Evolutionary conservation across 2,797 vertebrate species (phyloP).

Genomic region (Aratinga solstitialis): DNA sequence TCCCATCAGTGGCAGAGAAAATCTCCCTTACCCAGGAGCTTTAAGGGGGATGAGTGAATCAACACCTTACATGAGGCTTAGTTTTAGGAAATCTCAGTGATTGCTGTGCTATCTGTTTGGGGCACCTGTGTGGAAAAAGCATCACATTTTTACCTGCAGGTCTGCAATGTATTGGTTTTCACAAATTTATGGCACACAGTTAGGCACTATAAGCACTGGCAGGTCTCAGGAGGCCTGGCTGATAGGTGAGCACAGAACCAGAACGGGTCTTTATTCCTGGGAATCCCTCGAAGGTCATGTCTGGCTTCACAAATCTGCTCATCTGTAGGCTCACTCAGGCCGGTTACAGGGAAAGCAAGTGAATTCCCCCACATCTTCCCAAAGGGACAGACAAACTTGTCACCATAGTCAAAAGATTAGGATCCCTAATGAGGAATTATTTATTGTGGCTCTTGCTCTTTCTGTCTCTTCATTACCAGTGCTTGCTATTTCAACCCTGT

Average conservation of each 20-base stretch:
- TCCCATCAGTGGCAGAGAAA: not conserved
- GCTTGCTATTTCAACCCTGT: not conserved
- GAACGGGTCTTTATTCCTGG: not conserved
- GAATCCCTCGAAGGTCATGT: not conserved
- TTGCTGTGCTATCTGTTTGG: not conserved
- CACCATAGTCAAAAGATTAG: not conserved
- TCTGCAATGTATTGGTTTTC: not conserved
- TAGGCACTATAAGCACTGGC: not conserved
- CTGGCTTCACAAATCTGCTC: fast-evolving
- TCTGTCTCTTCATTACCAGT: not conserved
- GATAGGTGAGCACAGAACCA: not conserved
- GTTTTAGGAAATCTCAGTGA: not conserved
- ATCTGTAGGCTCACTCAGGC: fast-evolving
- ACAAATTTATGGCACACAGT: not conserved
- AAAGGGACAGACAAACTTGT: not conserved
- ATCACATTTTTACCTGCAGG: not conserved
- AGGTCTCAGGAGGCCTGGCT: not conserved
- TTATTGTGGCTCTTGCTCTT: not conserved
- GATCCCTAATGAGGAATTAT: not conserved
- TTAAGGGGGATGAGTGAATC: not conserved
- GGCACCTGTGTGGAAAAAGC: not conserved
- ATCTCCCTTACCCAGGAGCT: not conserved
- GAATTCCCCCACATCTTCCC: not conserved
- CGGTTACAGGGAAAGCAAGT: not conserved
- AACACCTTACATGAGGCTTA: not conserved